These are phyloP conservation scores for Aromia moschata DNA, from an alignment of 2,888 invertebrate species.

Conservation along the genomic window DNA sequence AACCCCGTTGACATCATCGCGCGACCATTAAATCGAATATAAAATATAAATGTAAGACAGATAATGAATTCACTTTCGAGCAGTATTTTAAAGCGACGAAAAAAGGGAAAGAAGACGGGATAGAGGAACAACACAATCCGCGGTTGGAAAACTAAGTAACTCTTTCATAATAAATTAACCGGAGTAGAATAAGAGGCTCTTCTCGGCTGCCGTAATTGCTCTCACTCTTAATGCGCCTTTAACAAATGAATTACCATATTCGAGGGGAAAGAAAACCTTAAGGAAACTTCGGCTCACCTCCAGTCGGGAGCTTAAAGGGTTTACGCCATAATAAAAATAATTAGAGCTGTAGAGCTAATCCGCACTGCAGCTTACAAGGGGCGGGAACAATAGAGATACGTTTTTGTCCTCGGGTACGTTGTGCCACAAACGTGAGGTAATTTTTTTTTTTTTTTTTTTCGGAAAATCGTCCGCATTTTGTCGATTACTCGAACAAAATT, in stretches of 20 bases:
- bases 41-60: too few species aligned
- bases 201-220: slow-evolving; percentile 25
- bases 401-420: too few species aligned
- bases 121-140: too few species aligned
- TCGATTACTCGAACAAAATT: too few species aligned
- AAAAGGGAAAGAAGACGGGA: too few species aligned
- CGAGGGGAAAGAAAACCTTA: slow-evolving; percentile 18
- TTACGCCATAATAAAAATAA: slow-evolving; percentile 23
- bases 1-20: too few species aligned
- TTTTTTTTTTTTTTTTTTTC: too few species aligned
- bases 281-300: slow-evolving; percentile 14
- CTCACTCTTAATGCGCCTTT: slow-evolving; percentile 25
- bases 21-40: too few species aligned
- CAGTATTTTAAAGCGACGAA: too few species aligned
- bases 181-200: slow-evolving; percentile 3
- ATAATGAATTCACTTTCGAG: too few species aligned
- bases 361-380: not conserved
- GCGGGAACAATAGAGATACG: not conserved
- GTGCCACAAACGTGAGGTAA: too few species aligned
- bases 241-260: slow-evolving; percentile 31
- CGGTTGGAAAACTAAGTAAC: not conserved
- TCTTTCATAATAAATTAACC: slow-evolving; percentile 15
- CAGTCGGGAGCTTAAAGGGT: slow-evolving; percentile 17
- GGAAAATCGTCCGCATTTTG: too few species aligned
- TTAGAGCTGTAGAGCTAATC: slow-evolving; percentile 11